A percentile compares a stretch with the other conserved stretches of the same genome.
Evolutionary conservation across 1,140 invertebrate genomes (phyloP).

Genomic region (Drosophila littoralis): DNA sequence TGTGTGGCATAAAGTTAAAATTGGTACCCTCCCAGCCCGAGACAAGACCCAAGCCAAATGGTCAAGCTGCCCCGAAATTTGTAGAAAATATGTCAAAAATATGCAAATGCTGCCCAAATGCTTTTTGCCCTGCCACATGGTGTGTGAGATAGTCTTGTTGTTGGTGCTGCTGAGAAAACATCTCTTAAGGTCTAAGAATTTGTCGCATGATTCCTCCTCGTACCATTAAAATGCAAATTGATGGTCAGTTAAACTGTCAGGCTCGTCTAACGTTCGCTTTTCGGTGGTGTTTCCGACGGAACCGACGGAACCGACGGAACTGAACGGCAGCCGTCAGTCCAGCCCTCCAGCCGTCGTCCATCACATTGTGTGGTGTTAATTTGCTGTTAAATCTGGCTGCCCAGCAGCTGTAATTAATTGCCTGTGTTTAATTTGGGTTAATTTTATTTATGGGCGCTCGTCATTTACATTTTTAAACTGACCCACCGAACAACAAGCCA

Average conservation of each 20-base stretch:
- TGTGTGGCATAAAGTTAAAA: conserved; percentile 65
- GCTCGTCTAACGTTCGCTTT: conserved; percentile 46
- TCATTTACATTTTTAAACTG: conserved; percentile 59
- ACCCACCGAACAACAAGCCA: conserved; percentile 23
- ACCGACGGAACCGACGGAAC: conserved; percentile 14
- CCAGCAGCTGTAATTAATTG: conserved; percentile 73
- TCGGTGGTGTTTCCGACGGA: conserved; percentile 34
- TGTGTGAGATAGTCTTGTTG: conserved; percentile 43
- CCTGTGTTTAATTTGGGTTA: conserved; percentile 82
- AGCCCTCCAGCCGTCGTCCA: conserved; percentile 29
- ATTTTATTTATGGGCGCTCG: conserved; percentile 79
- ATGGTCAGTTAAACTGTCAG: conserved; percentile 81
- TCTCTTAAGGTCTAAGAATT: conserved; percentile 39
- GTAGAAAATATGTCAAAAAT: conserved; percentile 72
- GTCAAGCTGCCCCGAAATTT: conserved; percentile 53
- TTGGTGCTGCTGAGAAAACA: conserved; percentile 17
- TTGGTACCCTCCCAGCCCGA: conserved; percentile 48
- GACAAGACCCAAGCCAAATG: conserved; percentile 8
- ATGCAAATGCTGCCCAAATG: conserved; percentile 57
- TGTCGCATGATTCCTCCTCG: conserved; percentile 45
- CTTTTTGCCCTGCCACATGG: conserved; percentile 18
- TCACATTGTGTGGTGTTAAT: conserved; percentile 78
- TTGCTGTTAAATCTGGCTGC: conserved; percentile 76
- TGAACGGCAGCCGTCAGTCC: conserved; percentile 16
- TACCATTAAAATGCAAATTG: conserved; percentile 79